Evolutionary conservation across 2,113 vertebrate genomes (phyloP), one percentile per base, ranked within the genome.

Genomic region (Oreochromis tanganicae): DNA sequence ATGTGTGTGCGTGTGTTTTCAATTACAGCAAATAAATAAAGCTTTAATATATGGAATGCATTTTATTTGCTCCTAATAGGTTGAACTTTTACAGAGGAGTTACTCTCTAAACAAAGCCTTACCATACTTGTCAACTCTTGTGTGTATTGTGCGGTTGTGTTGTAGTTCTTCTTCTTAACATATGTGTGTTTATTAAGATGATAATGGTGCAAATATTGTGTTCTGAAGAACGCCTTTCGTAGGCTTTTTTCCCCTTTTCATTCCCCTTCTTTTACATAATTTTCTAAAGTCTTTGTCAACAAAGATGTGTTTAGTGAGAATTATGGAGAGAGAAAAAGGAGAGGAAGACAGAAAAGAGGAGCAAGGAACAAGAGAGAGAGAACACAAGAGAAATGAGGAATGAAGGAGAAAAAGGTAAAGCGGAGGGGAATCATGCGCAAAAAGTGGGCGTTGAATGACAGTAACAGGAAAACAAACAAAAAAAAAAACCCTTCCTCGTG

Each of bases 221-320:
- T 41, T 17, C 19, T 75, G 71, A 73, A 7, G 9, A 48, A 48
- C 0, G 7, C 21, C 12, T 71, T 71, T 73, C 2, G 1, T 9
- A 24, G 38, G 38, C 5, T 16, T 14, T 41, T 17, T 1, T 0
- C 0, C n/a, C 41, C 43, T 48, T 75, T 75, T 48, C 2, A 36
- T 75, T 75, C 38, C 43, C 1, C 71, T 75, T 75, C 14, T 17
- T 75, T 48, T 12, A 11, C 7, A 17, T 11, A 29, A 75, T 19
- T 29, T 27, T 75, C 43, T 19, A 17, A 75, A 50, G 11, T 27
- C 38, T 73, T 8, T 46, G 21, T 5, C 41, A 27, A 17, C 21
- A 73, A 46, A 73, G 38, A 16, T 12, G 43, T 19, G 24, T 75
- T 75, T 32, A 1, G 16, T 78, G 43, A 50, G 24, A 78, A 50